Evolutionary conservation across 1,140 invertebrate genomes (phyloP).

Genomic region (Penaeus japonicus): DNA sequence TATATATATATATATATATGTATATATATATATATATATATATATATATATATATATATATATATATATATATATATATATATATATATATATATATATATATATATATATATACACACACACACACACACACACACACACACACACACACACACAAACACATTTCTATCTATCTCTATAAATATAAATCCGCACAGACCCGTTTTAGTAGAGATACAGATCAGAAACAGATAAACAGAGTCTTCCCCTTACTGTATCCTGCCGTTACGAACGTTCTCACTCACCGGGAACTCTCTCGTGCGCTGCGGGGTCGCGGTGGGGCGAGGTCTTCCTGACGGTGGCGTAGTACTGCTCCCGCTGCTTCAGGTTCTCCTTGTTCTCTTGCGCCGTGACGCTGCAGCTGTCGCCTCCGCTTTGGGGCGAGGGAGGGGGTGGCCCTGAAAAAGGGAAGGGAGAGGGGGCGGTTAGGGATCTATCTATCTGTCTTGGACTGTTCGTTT

Average conservation of each 20-base stretch:
- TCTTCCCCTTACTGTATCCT: neutral
- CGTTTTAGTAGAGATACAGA: neutral
- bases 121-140: neutral
- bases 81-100: too few species aligned
- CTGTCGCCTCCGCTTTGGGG: slow-evolving; percentile 3
- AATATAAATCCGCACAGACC: neutral
- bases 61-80: too few species aligned
- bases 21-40: too few species aligned
- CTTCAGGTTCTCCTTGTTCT: slow-evolving; percentile 68
- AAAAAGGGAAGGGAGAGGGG: neutral
- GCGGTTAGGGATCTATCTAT: neutral
- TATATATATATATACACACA: too few species aligned
- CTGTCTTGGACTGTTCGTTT: too few species aligned
- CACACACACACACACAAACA: neutral
- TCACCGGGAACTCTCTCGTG: slow-evolving; percentile 69
- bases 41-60: too few species aligned
- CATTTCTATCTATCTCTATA: neutral
- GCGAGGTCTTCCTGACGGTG: slow-evolving; percentile 68
- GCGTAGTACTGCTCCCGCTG: slow-evolving; percentile 70
- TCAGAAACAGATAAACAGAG: neutral
- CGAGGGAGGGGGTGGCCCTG: neutral
- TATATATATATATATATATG: too few species aligned
- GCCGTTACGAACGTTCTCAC: neutral
- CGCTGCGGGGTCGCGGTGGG: slow-evolving; percentile 65
- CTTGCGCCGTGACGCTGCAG: slow-evolving; percentile 65